These are phyloP conservation scores for Panzeria rudis DNA, from an alignment of 2,888 invertebrate species.

Conservation along the genomic window DNA sequence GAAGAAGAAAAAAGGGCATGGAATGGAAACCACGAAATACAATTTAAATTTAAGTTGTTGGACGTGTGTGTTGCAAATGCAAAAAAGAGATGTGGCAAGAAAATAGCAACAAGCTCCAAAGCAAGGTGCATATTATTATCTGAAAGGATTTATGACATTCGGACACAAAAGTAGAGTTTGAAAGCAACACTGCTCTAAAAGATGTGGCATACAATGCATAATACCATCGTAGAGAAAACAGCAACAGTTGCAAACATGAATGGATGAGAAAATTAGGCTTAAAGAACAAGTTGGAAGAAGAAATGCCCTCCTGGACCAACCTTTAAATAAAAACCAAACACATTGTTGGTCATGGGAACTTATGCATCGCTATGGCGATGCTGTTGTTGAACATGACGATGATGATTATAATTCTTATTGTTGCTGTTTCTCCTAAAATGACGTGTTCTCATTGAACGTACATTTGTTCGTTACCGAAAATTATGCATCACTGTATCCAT, in stretches of 20 bases:
- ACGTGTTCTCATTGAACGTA: constrained; percentile 24
- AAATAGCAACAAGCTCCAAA: constrained; percentile 47
- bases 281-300: constrained; percentile 43
- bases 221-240: constrained; percentile 8
- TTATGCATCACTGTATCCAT: constrained; percentile 37
- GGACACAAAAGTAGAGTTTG: constrained; percentile 54
- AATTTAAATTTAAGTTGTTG: constrained; percentile 74
- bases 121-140: constrained; percentile 82
- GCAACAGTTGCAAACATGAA: constrained; percentile 57
- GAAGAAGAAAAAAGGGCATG: constrained; percentile 25
- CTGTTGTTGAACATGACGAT: constrained; percentile 34
- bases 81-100: constrained; percentile 53
- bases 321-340: constrained; percentile 46
- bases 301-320: constrained; percentile 63
- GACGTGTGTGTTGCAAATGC: constrained; percentile 69
- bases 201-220: constrained; percentile 46
- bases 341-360: constrained; percentile 70
- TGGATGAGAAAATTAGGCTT: constrained; percentile 70
- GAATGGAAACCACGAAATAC: constrained; percentile 70
- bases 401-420: constrained; percentile 22
- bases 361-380: constrained; percentile 40
- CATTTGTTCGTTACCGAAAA: constrained; percentile 34
- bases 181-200: constrained; percentile 52
- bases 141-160: constrained; percentile 82
- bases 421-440: constrained; percentile 39